A percentile compares a stretch with the other conserved stretches of the same genome.
phyloP scores from a whole-genome alignment of 2,888 invertebrate species.

The Caenorhabditis sinica region DNA sequence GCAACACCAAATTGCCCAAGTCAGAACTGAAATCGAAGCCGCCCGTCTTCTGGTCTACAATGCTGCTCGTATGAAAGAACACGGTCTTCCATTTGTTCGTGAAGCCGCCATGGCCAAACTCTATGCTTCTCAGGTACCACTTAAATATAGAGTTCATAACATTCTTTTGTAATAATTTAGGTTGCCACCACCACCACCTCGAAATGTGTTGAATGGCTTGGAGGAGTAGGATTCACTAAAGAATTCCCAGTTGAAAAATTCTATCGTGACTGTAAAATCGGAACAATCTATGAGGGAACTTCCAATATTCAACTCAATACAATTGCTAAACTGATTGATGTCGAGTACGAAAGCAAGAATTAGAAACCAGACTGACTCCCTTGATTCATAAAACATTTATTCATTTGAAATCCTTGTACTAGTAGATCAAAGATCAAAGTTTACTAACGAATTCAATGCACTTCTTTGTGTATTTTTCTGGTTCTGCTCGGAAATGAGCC shows the following conservation, averaged over 20 bases:
- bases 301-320: slow-evolving; percentile 97
- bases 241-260: slow-evolving; percentile 97
- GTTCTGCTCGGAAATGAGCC: slow-evolving; percentile 51
- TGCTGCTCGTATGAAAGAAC: slow-evolving; percentile 93
- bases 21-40: slow-evolving; percentile 92
- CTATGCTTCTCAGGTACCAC: slow-evolving; percentile 88
- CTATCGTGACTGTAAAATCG: slow-evolving; percentile 96
- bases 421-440: no score
- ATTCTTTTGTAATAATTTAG: no score
- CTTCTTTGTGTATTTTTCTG: slow-evolving; percentile 52
- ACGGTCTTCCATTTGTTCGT: slow-evolving; percentile 91
- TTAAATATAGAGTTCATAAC: not conserved
- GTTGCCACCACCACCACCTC: slow-evolving; percentile 22
- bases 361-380: no score
- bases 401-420: no score
- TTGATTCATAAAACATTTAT: not conserved
- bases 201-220: slow-evolving; percentile 95
- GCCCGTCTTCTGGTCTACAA: slow-evolving; percentile 95
- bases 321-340: slow-evolving; percentile 91
- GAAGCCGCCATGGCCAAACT: slow-evolving; percentile 98
- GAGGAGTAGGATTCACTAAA: slow-evolving; percentile 96
- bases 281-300: slow-evolving; percentile 96
- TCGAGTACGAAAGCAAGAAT: slow-evolving; percentile 74
- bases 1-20: slow-evolving; percentile 95
- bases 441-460: slow-evolving; percentile 56